These are phyloP conservation scores for Troilus luridus DNA, from an alignment of 2,888 invertebrate species.

Conservation along the genomic window DNA sequence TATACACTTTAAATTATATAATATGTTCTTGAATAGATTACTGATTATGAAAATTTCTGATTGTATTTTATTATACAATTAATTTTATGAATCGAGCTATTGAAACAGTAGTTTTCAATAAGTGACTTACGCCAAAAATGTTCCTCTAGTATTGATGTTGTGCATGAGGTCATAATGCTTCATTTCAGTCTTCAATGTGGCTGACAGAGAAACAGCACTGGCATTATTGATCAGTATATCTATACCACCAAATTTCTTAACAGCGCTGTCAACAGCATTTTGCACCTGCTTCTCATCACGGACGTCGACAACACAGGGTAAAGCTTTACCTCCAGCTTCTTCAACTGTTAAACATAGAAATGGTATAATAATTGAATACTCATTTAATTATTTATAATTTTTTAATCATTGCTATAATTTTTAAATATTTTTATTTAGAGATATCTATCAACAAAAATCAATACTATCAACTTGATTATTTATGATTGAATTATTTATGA, in stretches of 20 bases:
- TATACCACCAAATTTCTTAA: conserved; percentile 93
- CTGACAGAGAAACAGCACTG: conserved; percentile 90
- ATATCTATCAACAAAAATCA: background rate
- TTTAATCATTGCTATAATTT: no score
- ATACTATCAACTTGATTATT: background rate
- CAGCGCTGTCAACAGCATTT: conserved; percentile 81
- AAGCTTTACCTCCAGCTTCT: conserved; percentile 85
- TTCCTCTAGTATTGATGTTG: conserved; percentile 93
- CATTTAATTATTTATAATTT: no score
- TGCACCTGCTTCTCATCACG: conserved; percentile 84
- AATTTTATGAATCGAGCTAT: background rate
- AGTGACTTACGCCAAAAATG: conserved; percentile 87
- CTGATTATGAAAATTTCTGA: no score
- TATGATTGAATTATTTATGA: background rate
- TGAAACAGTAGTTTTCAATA: background rate
- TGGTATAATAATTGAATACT: conserved; percentile 6
- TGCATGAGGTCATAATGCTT: conserved; percentile 98
- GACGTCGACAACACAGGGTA: conserved; percentile 91
- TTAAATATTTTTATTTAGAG: conserved; percentile 31
- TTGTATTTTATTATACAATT: no score
- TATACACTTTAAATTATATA: background rate
- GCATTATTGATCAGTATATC: conserved; percentile 97
- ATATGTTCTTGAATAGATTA: background rate
- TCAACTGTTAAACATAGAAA: conserved; percentile 77
- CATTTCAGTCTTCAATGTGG: conserved; percentile 90